These are phyloP conservation scores for Melopsittacus undulatus DNA, from an alignment of 2,797 vertebrate genomes.

Conservation along the genomic window DNA sequence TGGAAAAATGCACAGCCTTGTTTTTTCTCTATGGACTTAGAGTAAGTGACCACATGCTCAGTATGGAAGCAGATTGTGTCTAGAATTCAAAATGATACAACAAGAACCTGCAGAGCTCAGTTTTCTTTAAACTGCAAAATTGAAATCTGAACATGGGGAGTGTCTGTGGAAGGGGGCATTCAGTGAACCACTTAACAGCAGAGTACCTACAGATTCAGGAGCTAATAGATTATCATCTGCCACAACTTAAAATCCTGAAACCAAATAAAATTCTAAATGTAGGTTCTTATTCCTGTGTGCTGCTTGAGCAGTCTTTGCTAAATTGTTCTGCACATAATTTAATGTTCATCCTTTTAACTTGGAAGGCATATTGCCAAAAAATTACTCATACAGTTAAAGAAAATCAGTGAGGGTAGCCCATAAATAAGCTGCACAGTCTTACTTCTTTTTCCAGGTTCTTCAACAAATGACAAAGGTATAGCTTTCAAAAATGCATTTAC, in stretches of 20 bases:
- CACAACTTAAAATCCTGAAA: slow-evolving; percentile 19
- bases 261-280: slow-evolving; percentile 32
- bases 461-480: neutral
- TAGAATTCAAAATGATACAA: slow-evolving; percentile 3
- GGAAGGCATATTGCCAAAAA: slow-evolving; percentile 29
- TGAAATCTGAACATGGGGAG: neutral
- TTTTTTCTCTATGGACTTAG: neutral
- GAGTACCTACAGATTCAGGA: slow-evolving; percentile 2
- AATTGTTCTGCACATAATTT: slow-evolving; percentile 26
- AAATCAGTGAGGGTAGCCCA: neutral
- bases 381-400: slow-evolving; percentile 37
- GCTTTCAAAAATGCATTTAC: slow-evolving; percentile 24
- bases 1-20: neutral
- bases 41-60: neutral
- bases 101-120: slow-evolving; percentile 27
- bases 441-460: neutral
- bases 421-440: neutral
- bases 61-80: neutral
- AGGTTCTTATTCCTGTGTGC: neutral
- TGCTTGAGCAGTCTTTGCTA: slow-evolving; percentile 15
- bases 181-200: slow-evolving; percentile 29
- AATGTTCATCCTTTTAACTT: slow-evolving; percentile 54
- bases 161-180: neutral
- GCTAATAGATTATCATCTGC: slow-evolving; percentile 50
- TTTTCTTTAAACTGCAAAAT: slow-evolving; percentile 30